Evolutionary conservation across 2,888 invertebrate species (phyloP), one percentile per base, ranked within the genome.

Genomic region (Stenchaetothrips biformis): DNA sequence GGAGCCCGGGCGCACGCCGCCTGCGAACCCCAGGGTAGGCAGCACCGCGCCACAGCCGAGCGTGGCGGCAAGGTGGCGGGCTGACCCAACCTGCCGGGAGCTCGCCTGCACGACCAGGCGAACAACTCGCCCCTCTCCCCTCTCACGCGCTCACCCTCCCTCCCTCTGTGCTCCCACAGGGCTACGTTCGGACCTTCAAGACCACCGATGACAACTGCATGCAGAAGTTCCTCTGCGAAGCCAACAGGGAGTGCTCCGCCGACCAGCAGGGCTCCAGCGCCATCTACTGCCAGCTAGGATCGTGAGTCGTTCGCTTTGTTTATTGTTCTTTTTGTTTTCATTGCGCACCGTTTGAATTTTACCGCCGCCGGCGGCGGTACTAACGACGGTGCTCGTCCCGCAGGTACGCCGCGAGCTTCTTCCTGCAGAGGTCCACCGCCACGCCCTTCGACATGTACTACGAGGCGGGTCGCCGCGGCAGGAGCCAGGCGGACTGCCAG

Each of bases 251-350:
- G 85, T 97, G 96, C 87, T 91, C 94, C 48, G 89, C 91, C 79
- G 95, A 95, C 86, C 92, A 87, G 89, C 93, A 88, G 90, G 93
- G 89, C 82, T 87, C 88, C 77, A 88, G 88, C 48, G 94, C 94
- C 85, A 92, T 96, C 84, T 95, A 96, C 91, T 96, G 96, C 85
- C 95, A 96, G 88, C 90, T 96, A 84, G 96, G 95, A 92, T 94
- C 95, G 96, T 96, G 88, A 93, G 95, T 92, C 80, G 74, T 78
- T 48, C 79, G 25, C 77, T 37, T 37, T 37, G 37, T 37, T 4
- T 37, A 2, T 37, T 37, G 2, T 67, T 59, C 13, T 48, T 67
- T 77, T n/a, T 77, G 21, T 79, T 48, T 78, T 48, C 48, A 80
- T 48, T 6, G 48, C 6, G 27, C 27, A n/a, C 27, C 18, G 16